Evolutionary conservation across 2,888 invertebrate genomes (phyloP).

Genomic region (Chydorus sphaericus): DNA sequence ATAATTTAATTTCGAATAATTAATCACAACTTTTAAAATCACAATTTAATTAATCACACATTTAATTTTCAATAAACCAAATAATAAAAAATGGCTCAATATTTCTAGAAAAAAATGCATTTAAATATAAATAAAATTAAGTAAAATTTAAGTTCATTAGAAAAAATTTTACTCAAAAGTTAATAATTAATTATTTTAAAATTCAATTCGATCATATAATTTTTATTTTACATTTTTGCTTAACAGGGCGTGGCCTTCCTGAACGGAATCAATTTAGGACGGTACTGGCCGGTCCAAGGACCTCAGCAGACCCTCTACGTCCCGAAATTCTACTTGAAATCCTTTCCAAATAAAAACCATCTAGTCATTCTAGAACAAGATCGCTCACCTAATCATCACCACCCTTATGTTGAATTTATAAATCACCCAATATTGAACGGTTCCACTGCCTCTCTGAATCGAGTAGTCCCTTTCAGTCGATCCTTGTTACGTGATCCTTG

Average conservation of each 20-base stretch:
- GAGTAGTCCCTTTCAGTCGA: too few relatives aligned
- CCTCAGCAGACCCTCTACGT: constrained; percentile 38
- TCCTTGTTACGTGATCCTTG: too few relatives aligned
- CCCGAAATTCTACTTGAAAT: constrained; percentile 21
- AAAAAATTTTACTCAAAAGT: too few relatives aligned
- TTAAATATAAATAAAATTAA: too few relatives aligned
- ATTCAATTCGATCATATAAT: not conserved
- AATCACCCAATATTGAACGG: constrained; percentile 12
- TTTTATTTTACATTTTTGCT: constrained; percentile 15
- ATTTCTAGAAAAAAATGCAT: too few relatives aligned
- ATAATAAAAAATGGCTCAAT: too few relatives aligned
- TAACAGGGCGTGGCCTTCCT: constrained; percentile 34
- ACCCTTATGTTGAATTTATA: constrained; percentile 17
- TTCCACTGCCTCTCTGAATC: not conserved
- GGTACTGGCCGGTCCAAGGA: constrained; percentile 39
- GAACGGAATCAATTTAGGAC: constrained; percentile 37
- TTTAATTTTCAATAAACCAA: too few relatives aligned
- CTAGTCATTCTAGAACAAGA: constrained; percentile 29
- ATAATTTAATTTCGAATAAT: too few relatives aligned
- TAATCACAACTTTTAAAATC: too few relatives aligned
- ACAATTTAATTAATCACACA: too few relatives aligned
- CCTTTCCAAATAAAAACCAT: constrained; percentile 20
- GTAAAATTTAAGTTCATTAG: too few relatives aligned
- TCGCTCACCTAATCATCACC: constrained; percentile 20
- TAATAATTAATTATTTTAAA: too few relatives aligned